Evolutionary conservation across 2,113 vertebrate genomes (phyloP).

Genomic region (Cinclus cinclus): DNA sequence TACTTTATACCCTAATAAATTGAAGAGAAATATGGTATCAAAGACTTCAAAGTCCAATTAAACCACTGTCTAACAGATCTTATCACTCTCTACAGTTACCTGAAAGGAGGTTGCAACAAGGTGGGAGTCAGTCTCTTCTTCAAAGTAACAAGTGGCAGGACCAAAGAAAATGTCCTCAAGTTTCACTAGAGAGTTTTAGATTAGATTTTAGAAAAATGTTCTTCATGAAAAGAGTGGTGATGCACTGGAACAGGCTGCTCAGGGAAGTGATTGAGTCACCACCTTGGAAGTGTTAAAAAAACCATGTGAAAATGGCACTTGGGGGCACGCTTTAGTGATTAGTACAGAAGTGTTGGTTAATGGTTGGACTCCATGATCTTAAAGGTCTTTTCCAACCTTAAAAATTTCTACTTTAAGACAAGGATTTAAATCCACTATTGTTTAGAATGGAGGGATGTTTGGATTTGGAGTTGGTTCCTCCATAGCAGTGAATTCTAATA

Average conservation of each 20-base stretch:
- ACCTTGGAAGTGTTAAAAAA: not conserved
- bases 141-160: not conserved
- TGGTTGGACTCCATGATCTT: not conserved
- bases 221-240: not conserved
- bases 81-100: not conserved
- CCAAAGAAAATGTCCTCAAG: not conserved
- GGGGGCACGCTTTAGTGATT: not conserved
- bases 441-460: not conserved
- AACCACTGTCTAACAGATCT: not conserved
- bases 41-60: not conserved
- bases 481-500: not conserved
- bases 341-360: not conserved
- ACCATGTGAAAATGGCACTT: accelerated
- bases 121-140: not conserved
- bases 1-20: not conserved
- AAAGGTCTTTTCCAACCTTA: not conserved
- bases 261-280: not conserved
- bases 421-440: not conserved
- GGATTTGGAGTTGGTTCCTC: not conserved
- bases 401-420: not conserved
- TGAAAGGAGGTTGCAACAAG: not conserved
- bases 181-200: not conserved
- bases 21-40: not conserved
- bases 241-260: not conserved
- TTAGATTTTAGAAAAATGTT: not conserved